Evolutionary conservation across 2,797 vertebrate species (phyloP).

Genomic region (Enoplosus armatus): DNA sequence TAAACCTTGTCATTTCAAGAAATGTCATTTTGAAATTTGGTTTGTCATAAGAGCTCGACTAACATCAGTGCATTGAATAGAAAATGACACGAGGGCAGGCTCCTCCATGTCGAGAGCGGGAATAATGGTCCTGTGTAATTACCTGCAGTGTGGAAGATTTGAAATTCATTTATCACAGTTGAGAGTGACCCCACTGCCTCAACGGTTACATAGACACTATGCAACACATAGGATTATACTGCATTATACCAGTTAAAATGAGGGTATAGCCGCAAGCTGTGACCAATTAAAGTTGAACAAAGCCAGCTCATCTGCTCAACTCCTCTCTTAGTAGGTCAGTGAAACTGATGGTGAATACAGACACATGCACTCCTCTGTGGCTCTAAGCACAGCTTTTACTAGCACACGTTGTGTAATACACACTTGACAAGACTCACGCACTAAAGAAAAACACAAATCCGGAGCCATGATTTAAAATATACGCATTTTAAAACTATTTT

Average conservation of each 20-base stretch:
- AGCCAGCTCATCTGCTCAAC: conserved; percentile 86
- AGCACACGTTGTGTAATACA: conserved; percentile 21
- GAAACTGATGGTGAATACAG: conserved; percentile 80
- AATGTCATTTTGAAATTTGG: conserved; percentile 42
- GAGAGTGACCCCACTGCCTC: conserved; percentile 72
- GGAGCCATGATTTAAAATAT: conserved; percentile 5
- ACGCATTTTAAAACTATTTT: conserved; percentile 36
- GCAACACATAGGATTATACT: conserved; percentile 78
- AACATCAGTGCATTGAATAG: conserved; percentile 34
- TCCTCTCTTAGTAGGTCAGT: conserved; percentile 85
- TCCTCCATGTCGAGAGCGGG: conserved; percentile 54
- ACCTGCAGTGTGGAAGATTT: conserved; percentile 79
- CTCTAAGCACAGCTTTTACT: conserved; percentile 59
- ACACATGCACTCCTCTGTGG: conserved; percentile 60
- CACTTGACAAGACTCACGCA: conserved; percentile 31
- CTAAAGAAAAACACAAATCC: conserved; percentile 24
- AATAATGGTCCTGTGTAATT: conserved; percentile 78
- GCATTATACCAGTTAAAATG: conserved; percentile 80
- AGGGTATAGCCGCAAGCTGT: conserved; percentile 82
- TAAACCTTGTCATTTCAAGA: conserved; percentile 54
- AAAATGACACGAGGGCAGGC: conserved; percentile 54
- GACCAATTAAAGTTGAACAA: conserved; percentile 86
- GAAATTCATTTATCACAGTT: conserved; percentile 77
- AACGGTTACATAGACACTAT: conserved; percentile 70
- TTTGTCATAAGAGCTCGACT: conserved; percentile 45